These are phyloP conservation scores for Carposina sasakii DNA, from an alignment of 1,140 invertebrate species.

Conservation along the genomic window DNA sequence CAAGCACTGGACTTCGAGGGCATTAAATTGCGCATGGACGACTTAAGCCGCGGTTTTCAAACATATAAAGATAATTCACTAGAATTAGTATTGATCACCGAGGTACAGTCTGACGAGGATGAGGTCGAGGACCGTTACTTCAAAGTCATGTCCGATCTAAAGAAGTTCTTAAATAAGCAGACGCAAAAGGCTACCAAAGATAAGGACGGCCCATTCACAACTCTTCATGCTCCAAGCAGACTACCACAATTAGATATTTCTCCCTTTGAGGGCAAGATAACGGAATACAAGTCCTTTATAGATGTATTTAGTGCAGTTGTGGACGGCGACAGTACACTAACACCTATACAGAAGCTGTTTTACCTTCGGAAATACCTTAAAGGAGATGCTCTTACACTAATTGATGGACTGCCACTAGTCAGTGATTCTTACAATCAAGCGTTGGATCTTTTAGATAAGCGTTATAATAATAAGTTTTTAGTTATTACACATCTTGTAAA, in stretches of 20 bases:
- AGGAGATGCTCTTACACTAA: conserved; percentile 3
- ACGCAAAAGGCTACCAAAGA: too few species aligned
- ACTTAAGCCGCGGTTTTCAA: too few species aligned
- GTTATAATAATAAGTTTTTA: conserved; percentile 7
- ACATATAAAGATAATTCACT: too few species aligned
- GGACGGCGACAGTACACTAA: background rate
- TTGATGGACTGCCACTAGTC: conserved; percentile 6
- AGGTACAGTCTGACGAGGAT: too few species aligned
- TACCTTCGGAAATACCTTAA: conserved; percentile 5
- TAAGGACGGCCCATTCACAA: too few species aligned
- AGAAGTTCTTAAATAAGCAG: too few species aligned
- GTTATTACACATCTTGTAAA: conserved; percentile 1
- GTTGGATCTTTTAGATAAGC: background rate
- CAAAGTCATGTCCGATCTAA: too few species aligned
- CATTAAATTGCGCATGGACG: too few species aligned
- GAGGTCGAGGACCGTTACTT: too few species aligned
- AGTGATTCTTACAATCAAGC: conserved; percentile 1
- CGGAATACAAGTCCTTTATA: conserved; percentile 7
- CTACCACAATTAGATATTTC: conserved; percentile 2
- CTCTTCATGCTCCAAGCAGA: too few species aligned
- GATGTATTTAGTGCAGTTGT: conserved; percentile 8
- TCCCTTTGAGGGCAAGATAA: background rate
- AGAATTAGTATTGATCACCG: too few species aligned
- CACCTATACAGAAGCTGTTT: conserved; percentile 4
- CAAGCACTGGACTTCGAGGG: too few species aligned